These are phyloP conservation scores for Megaceryle maxima DNA, from an alignment of 2,113 vertebrate species.

Conservation along the genomic window DNA sequence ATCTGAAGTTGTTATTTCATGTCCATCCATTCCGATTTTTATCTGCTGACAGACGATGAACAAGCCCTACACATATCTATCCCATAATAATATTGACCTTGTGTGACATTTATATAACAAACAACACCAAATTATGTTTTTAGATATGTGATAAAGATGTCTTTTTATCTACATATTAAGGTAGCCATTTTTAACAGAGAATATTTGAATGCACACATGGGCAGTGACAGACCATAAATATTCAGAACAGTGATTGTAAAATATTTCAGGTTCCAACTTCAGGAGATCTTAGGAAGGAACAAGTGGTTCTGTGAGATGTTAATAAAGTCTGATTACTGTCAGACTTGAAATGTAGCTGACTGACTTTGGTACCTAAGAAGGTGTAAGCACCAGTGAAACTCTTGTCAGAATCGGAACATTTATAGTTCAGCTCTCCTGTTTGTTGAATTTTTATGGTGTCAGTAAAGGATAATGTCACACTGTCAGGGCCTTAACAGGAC, in stretches of 20 bases:
- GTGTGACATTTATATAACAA: not conserved
- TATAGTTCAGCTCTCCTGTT: not conserved
- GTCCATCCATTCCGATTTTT: conserved; percentile 18
- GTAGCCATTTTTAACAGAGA: not conserved
- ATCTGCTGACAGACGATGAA: not conserved
- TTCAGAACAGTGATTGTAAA: not conserved
- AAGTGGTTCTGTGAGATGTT: not conserved
- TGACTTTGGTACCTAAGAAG: not conserved
- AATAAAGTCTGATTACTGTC: conserved; percentile 15
- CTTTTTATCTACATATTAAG: not conserved
- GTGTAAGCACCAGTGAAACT: not conserved
- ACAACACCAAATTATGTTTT: not conserved
- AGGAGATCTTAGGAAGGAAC: not conserved
- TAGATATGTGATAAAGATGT: not conserved
- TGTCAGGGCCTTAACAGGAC: not conserved
- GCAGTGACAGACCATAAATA: not conserved
- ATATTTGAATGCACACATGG: not conserved
- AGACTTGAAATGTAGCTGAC: not conserved
- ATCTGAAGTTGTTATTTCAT: conserved; percentile 36
- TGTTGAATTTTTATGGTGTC: not conserved
- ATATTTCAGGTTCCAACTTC: conserved; percentile 12
- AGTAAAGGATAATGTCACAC: not conserved
- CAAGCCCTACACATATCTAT: not conserved
- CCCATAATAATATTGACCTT: not conserved
- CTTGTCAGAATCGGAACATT: not conserved